Evolutionary conservation across 1,140 invertebrate genomes (phyloP).

Genomic region (Drosophila subobscura): DNA sequence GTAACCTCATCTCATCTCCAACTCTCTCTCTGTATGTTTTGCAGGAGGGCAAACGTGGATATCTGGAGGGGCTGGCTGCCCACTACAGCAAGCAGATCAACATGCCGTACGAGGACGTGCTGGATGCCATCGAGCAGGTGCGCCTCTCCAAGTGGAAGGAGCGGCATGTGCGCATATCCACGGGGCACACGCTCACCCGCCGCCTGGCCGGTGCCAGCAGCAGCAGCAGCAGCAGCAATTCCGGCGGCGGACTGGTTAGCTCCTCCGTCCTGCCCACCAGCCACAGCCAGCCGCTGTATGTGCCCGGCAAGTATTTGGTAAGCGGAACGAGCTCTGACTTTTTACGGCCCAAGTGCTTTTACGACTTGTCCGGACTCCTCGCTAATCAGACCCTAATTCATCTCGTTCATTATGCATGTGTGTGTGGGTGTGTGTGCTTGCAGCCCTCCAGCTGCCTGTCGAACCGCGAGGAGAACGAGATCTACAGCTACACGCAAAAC

Average conservation of each 20-base stretch:
- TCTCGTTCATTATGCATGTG: conserved; percentile 73
- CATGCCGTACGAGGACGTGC: conserved; percentile 94
- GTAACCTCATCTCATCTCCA: not conserved
- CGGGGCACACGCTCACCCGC: conserved; percentile 74
- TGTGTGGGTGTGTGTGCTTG: conserved; percentile 18
- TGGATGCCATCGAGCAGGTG: conserved; percentile 87
- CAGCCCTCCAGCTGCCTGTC: conserved; percentile 95
- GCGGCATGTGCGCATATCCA: conserved; percentile 86
- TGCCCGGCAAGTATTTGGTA: conserved; percentile 94
- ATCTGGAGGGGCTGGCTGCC: conserved; percentile 94
- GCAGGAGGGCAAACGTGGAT: conserved; percentile 94
- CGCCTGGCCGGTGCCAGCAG: conserved; percentile 48
- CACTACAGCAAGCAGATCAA: conserved; percentile 94
- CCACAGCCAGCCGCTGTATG: conserved; percentile 90
- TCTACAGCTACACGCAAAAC: conserved; percentile 90
- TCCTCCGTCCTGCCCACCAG: conserved; percentile 83
- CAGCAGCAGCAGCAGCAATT: conserved; percentile 24
- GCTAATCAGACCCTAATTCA: conserved; percentile 76
- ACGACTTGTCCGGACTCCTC: conserved; percentile 23
- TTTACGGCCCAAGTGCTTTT: conserved; percentile 59
- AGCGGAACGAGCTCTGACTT: conserved; percentile 82
- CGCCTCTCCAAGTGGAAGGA: conserved; percentile 88
- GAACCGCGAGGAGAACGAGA: conserved; percentile 96
- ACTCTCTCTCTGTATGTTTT: not conserved
- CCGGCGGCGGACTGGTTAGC: conserved; percentile 69